phyloP scores from a whole-genome alignment of 1,140 invertebrate species.

The Atopsyche davidsoni region DNA sequence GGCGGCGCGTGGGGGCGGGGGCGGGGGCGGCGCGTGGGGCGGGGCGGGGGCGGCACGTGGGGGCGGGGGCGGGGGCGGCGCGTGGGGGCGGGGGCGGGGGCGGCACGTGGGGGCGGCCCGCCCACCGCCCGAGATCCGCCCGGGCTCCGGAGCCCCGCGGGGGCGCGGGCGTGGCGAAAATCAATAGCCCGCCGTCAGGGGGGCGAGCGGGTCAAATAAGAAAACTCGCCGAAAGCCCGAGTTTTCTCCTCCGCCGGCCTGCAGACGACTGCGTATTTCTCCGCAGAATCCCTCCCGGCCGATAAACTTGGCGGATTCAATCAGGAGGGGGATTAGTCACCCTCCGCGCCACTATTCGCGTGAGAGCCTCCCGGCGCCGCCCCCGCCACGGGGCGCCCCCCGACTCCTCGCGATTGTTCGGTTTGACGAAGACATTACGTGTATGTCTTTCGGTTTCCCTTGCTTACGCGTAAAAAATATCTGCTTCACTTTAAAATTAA shows the following conservation, averaged over 20 bases:
- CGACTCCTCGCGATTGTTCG: no score
- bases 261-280: slow-evolving; percentile 1
- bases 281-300: no score
- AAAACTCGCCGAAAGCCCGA: slow-evolving; percentile 22
- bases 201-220: slow-evolving; percentile 27
- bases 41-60: neutral
- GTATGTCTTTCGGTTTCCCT: no score
- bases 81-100: no score
- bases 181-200: slow-evolving; percentile 24
- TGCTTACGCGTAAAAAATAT: no score
- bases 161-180: slow-evolving; percentile 27
- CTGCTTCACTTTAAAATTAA: no score
- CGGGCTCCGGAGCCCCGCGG: slow-evolving; percentile 1
- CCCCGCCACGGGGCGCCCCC: no score
- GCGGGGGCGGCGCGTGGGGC: no score
- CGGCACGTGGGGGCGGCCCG: slow-evolving; percentile 1
- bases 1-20: no score
- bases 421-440: no score
- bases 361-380: no score
- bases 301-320: slow-evolving; percentile 25
- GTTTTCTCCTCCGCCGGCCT: neutral
- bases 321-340: slow-evolving; percentile 24
- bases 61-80: neutral
- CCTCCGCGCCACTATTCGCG: no score
- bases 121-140: neutral